Conservation (phyloP, 2,888 invertebrate genomes). For the Pyrgus malvae region DNA sequence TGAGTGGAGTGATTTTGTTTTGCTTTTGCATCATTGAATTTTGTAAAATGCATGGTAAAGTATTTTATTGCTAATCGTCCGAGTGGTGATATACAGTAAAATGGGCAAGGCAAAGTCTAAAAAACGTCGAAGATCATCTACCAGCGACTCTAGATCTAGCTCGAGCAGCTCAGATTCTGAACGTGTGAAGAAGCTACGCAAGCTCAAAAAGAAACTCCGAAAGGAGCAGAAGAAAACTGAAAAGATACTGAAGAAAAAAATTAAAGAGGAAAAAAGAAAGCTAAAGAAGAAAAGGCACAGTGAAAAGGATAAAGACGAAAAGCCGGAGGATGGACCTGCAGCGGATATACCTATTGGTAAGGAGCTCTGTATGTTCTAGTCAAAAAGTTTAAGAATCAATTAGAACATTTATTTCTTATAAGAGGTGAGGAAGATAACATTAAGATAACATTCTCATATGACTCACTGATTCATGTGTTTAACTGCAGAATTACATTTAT, state of each 20-base stretch:
- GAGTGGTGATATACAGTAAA: not conserved
- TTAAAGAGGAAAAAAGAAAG: conserved; percentile 71
- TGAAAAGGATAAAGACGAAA: conserved; percentile 43
- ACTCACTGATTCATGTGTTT: no score
- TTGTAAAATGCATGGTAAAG: no score
- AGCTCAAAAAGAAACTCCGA: conserved; percentile 79
- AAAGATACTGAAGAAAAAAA: conserved; percentile 76
- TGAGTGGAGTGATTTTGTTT: no score
- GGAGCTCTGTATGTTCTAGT: not conserved
- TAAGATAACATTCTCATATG: no score
- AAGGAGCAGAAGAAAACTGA: conserved; percentile 79
- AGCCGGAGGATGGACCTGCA: conserved; percentile 45
- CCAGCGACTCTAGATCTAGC: conserved; percentile 54
- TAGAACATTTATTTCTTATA: no score
- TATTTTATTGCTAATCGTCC: no score
- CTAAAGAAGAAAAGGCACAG: conserved; percentile 53
- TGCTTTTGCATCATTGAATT: no score
- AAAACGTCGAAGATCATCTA: conserved; percentile 46
- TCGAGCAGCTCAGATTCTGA: conserved; percentile 72
- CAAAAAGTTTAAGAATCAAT: no score
- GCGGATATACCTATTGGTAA: conserved; percentile 73
- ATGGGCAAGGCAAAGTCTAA: conserved; percentile 75
- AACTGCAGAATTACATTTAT: no score
- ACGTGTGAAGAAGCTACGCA: conserved; percentile 76
- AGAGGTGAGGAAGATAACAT: no score